A percentile compares a stretch with the other conserved stretches of the same genome.
Evolutionary conservation across 2,113 vertebrate species (phyloP).

Genomic region (Solea senegalensis): DNA sequence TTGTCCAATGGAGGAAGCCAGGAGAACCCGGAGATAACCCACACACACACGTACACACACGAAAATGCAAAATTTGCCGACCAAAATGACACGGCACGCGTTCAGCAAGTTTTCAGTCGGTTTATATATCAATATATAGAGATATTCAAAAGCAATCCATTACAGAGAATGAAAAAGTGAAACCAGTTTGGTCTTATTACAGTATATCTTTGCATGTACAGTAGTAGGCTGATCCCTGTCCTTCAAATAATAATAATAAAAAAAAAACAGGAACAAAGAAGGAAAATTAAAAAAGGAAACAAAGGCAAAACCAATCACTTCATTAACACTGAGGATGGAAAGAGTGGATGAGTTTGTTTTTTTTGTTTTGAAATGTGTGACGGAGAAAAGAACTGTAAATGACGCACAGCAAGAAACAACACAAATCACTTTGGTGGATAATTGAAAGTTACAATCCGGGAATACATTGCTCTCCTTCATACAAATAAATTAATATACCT

Average conservation of each 20-base stretch:
- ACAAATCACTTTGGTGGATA: constrained; percentile 78
- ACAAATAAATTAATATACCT: constrained; percentile 81
- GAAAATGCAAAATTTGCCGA: no score
- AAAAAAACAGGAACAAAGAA: constrained; percentile 6
- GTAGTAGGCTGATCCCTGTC: constrained; percentile 45
- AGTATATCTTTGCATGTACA: constrained; percentile 64
- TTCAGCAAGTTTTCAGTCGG: constrained; percentile 51
- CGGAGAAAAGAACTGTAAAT: constrained; percentile 30
- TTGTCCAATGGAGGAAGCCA: no score
- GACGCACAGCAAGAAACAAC: constrained; percentile 70
- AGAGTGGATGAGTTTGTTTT: not conserved
- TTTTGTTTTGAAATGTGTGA: constrained; percentile 12
- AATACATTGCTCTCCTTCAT: constrained; percentile 71
- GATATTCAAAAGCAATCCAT: constrained; percentile 77
- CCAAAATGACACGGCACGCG: constrained; percentile 31
- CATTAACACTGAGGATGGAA: constrained; percentile 29
- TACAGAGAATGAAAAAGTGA: constrained; percentile 74
- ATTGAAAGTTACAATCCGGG: constrained; percentile 72
- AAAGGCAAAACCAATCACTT: constrained; percentile 56
- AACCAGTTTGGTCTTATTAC: constrained; percentile 71
- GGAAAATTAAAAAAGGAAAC: constrained; percentile 26
- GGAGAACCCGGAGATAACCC: no score
- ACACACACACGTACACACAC: no score
- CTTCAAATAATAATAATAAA: constrained; percentile 12
- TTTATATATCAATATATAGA: constrained; percentile 85